Evolutionary conservation across 1,140 invertebrate species (phyloP).

Genomic region (Pectinophora gossypiella): DNA sequence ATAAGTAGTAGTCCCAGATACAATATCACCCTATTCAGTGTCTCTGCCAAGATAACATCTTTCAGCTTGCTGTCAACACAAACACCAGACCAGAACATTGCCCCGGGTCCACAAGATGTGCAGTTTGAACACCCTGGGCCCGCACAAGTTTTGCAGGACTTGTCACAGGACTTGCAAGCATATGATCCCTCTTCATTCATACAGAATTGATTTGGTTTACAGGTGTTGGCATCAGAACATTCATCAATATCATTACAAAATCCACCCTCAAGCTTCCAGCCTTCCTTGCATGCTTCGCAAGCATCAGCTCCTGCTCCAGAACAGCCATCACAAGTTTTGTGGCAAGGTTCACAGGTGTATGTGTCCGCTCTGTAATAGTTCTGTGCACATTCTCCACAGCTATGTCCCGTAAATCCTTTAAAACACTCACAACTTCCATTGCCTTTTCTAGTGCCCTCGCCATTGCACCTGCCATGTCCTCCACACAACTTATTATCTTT

Average conservation of each 20-base stretch:
- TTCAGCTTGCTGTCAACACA: slow-evolving; percentile 43
- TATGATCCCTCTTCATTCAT: slow-evolving; percentile 94
- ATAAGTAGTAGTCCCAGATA: slow-evolving; percentile 41
- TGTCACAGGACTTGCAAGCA: slow-evolving; percentile 87
- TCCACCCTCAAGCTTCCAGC: slow-evolving; percentile 85
- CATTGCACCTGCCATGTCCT: slow-evolving; percentile 95
- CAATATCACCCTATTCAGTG: slow-evolving; percentile 28
- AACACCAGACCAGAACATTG: slow-evolving; percentile 38
- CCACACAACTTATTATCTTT: slow-evolving; percentile 84
- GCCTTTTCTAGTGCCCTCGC: slow-evolving; percentile 93
- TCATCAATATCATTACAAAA: slow-evolving; percentile 95
- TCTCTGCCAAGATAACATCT: slow-evolving; percentile 24
- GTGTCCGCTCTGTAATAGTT: slow-evolving; percentile 85
- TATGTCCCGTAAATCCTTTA: slow-evolving; percentile 85
- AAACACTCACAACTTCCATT: slow-evolving; percentile 94
- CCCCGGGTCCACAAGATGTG: slow-evolving; percentile 38
- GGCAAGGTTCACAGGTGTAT: slow-evolving; percentile 87
- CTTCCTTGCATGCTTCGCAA: slow-evolving; percentile 88
- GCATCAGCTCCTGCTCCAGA: slow-evolving; percentile 84
- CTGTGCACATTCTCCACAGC: slow-evolving; percentile 87
- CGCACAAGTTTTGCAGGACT: slow-evolving; percentile 87
- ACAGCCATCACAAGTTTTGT: slow-evolving; percentile 90
- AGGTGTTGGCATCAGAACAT: slow-evolving; percentile 81
- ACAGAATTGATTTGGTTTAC: slow-evolving; percentile 90
- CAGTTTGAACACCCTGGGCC: slow-evolving; percentile 85